Evolutionary conservation across 2,888 invertebrate genomes (phyloP), one percentile per base, ranked within the genome.

Genomic region (Charanyca ferruginea): DNA sequence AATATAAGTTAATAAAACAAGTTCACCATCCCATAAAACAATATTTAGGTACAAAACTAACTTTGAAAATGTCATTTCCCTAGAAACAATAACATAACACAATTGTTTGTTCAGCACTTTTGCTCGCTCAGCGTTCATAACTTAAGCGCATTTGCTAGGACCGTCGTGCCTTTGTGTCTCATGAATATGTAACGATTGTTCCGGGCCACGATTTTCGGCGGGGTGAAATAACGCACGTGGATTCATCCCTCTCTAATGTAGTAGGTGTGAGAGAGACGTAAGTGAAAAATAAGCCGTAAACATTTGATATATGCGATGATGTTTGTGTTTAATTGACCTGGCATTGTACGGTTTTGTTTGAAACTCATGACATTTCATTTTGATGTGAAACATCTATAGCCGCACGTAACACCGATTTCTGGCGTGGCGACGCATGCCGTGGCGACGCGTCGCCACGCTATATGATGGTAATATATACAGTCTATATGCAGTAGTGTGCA

Each of bases 131-230:
- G 23, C 49, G 22, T 49, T 63, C 52, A 65, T 73, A 78, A 78
- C 74, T 71, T 73, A 45, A 38, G 47, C 72, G 47, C 64, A 60
- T 69, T 63, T 52, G 58, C 57, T 52, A 65, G 62, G 62, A 73
- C 66, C 52, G 38, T 59, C 48, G 77, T 81, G 81, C 83, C 77
- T 77, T 66, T 68, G 64, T 83, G 85, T 85, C 88, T 89, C 90
- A 91, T 91, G 91, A 91, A 91, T 91, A 90, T 90, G 88, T 90
- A 91, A 90, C 70, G 68, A 59, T 62, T 80, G 83, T 79, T 75
- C 82, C 85, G 83, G 80, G 84, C 83, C 79, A 84, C 88, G 88
- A 89, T 89, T 87, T 90, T 89, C 86, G 81, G 85, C 79, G 65
- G 70, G 76, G 71, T 70, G 79, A 79, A 79, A 81, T 79, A 77